phyloP scores from a whole-genome alignment of 37 sponge, comb jelly and placozoan species.

The Chondrosia reniformis region DNA sequence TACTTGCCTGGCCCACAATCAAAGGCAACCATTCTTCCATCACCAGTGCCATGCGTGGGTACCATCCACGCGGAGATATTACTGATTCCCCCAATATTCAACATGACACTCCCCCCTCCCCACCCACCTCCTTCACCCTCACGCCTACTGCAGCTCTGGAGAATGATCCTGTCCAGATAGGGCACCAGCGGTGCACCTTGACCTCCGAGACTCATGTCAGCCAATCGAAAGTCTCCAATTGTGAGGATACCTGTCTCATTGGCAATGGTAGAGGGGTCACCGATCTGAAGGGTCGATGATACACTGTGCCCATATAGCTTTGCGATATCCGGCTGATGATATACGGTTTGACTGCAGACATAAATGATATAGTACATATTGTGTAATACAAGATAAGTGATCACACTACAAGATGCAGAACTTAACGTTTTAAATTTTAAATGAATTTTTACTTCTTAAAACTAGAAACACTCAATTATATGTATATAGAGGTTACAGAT shows the following conservation, averaged over 20 bases:
- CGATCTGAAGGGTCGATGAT: conserved; percentile 59
- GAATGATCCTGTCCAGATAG: conserved; percentile 46
- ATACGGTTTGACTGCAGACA: conserved; percentile 54
- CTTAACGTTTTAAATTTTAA: not conserved
- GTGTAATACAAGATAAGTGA: too few relatives aligned
- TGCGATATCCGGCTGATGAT: conserved; percentile 35
- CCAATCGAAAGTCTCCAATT: conserved; percentile 69
- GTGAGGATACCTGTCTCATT: conserved; percentile 54
- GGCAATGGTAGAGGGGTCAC: conserved; percentile 64
- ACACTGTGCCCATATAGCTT: conserved; percentile 36
- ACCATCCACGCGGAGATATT: conserved; percentile 43
- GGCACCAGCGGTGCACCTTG: conserved; percentile 78
- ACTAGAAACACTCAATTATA: not conserved
- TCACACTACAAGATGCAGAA: too few relatives aligned
- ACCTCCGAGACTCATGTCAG: conserved; percentile 71
- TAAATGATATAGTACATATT: too few relatives aligned
- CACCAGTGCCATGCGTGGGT: not conserved
- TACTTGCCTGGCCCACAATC: conserved; percentile 75
- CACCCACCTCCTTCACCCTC: conserved; percentile 37
- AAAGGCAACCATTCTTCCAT: conserved; percentile 35
- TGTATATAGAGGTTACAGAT: too few relatives aligned
- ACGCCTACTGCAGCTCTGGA: conserved; percentile 17
- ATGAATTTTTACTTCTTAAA: not conserved
- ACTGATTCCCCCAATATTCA: conserved; percentile 77
- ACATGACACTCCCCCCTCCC: too few relatives aligned